Conservation (phyloP, 1,140 invertebrate genomes). For the Diprion similis region DNA sequence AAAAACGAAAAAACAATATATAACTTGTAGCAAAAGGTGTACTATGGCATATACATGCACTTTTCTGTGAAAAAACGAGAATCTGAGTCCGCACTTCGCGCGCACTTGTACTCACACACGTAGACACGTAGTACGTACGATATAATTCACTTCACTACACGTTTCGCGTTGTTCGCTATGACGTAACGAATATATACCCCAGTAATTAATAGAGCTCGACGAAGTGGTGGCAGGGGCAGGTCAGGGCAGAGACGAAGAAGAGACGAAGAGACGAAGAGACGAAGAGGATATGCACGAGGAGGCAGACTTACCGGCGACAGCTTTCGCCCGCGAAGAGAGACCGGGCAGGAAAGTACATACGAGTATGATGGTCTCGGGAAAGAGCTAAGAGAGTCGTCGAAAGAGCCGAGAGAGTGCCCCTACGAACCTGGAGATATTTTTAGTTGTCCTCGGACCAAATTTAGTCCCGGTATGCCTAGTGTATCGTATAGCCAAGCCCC, state of each 20-base stretch:
- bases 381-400: constrained; percentile 3
- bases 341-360: background rate
- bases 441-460: constrained; percentile 48
- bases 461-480: constrained; percentile 49
- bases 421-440: background rate
- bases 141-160: too few relatives aligned
- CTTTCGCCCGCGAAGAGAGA: constrained; percentile 27
- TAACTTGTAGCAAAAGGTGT: too few relatives aligned
- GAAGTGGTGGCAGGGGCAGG: constrained; percentile 29
- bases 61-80: too few relatives aligned
- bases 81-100: too few relatives aligned
- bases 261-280: constrained; percentile 14
- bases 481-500: constrained; percentile 53
- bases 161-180: background rate
- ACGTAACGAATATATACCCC: background rate
- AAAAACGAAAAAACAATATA: too few relatives aligned
- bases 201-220: background rate
- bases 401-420: background rate
- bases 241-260: constrained; percentile 22
- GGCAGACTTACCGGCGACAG: constrained; percentile 41
- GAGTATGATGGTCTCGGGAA: background rate
- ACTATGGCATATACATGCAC: too few relatives aligned
- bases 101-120: too few relatives aligned
- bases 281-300: constrained; percentile 25
- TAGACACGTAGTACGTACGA: too few relatives aligned